These are phyloP conservation scores for Thunnus thynnus DNA, from an alignment of 2,113 vertebrate species.

Conservation along the genomic window DNA sequence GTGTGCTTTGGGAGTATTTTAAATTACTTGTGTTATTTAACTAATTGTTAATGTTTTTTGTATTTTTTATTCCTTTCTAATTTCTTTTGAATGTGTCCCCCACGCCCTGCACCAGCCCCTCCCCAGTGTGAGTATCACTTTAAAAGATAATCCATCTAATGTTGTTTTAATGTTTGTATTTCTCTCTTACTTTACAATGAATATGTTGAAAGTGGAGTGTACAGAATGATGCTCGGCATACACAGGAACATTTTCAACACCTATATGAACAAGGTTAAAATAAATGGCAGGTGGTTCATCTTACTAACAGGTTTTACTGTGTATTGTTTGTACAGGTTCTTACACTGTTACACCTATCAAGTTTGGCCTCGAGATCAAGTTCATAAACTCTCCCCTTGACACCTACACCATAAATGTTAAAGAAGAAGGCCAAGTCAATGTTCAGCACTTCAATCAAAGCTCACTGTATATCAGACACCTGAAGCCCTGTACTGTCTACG, in stretches of 20 bases:
- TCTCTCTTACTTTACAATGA: not conserved
- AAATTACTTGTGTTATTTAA: not conserved
- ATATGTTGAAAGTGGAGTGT: not conserved
- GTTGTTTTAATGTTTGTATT: not conserved
- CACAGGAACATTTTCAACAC: not conserved
- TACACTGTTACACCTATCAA: not conserved
- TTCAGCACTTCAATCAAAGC: accelerated
- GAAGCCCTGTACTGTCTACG: constrained; percentile 64
- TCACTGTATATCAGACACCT: not conserved
- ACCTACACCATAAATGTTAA: accelerated
- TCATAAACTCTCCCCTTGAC: not conserved
- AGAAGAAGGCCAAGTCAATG: accelerated
- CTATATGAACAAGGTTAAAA: not conserved
- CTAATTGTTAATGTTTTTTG: not conserved
- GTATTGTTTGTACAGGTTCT: constrained; percentile 57
- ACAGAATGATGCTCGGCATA: not conserved
- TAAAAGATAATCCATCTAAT: not conserved
- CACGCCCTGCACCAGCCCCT: not conserved
- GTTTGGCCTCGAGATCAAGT: constrained; percentile 27
- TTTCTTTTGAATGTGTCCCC: not conserved
- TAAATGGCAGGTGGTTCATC: not conserved
- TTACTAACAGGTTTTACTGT: not conserved
- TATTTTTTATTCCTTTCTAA: not conserved
- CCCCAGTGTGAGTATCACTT: constrained; percentile 62
- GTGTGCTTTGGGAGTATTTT: not conserved